Evolutionary conservation across 2,797 vertebrate genomes (phyloP).

Genomic region (Leuciscus waleckii): DNA sequence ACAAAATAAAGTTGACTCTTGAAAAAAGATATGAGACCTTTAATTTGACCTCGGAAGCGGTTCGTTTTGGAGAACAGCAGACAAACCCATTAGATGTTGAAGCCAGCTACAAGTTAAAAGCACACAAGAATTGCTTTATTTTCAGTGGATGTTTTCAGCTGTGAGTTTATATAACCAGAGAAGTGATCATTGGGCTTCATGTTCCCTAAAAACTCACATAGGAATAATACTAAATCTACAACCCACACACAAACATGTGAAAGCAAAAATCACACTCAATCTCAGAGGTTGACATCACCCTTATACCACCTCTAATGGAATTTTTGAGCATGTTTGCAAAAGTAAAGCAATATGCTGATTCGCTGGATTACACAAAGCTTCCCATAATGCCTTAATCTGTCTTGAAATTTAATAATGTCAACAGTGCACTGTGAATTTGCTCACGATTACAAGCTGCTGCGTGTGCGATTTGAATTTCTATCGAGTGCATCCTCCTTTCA

Average conservation of each 20-base stretch:
- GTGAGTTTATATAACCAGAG: not conserved
- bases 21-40: constrained; percentile 10
- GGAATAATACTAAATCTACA: not conserved
- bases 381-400: constrained; percentile 33
- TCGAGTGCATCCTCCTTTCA: constrained; percentile 45
- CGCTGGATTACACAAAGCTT: constrained; percentile 37
- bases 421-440: constrained; percentile 13
- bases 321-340: constrained; percentile 25
- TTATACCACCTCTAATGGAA: constrained; percentile 31
- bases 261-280: not conserved
- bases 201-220: constrained; percentile 8
- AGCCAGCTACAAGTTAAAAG: not conserved
- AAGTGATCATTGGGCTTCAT: not conserved
- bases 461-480: constrained; percentile 38
- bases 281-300: constrained; percentile 17
- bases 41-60: not conserved
- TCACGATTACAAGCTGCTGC: constrained; percentile 39
- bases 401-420: constrained; percentile 34
- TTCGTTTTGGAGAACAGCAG: constrained; percentile 2
- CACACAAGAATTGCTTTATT: not conserved
- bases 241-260: not conserved
- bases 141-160: constrained; percentile 7
- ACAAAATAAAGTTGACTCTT: constrained; percentile 18
- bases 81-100: not conserved
- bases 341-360: constrained; percentile 44